These are phyloP conservation scores for Hyles vespertilio DNA, from an alignment of 1,140 invertebrate species.

Conservation along the genomic window DNA sequence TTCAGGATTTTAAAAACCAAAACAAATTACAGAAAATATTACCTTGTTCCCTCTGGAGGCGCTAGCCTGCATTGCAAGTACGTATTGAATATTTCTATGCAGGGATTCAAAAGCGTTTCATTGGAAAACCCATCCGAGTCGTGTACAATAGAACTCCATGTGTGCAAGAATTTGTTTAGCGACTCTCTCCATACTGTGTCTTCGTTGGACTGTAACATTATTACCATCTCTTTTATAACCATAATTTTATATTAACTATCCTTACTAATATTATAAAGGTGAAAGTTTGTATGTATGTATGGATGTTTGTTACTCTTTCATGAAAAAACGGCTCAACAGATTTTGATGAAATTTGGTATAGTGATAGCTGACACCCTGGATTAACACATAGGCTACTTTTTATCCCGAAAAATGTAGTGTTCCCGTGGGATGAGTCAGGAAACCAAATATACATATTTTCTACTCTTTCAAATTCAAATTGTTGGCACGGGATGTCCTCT, in stretches of 20 bases:
- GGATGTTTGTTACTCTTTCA: too few species aligned
- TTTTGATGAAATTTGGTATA: too few species aligned
- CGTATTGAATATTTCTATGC: conserved; percentile 83
- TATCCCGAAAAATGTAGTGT: too few species aligned
- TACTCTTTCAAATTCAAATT: too few species aligned
- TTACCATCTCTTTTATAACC: background rate
- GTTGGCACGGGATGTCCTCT: too few species aligned
- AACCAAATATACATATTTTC: too few species aligned
- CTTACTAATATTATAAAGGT: too few species aligned
- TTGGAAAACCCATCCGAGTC: conserved; percentile 77
- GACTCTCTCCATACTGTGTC: conserved; percentile 84
- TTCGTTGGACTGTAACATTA: conserved; percentile 54
- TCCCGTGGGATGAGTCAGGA: too few species aligned
- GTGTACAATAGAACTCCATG: conserved; percentile 83
- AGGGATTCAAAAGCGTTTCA: conserved; percentile 72
- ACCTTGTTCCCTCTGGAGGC: conserved; percentile 86
- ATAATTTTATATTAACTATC: background rate
- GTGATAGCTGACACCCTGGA: too few species aligned
- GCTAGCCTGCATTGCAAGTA: conserved; percentile 89
- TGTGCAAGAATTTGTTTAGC: conserved; percentile 87
- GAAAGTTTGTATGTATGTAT: too few species aligned
- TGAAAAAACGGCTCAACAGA: too few species aligned
- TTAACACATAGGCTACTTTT: too few species aligned
- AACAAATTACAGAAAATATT: conserved; percentile 9
- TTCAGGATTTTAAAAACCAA: background rate